Conservation (phyloP, 2,797 vertebrate species). For the Hylomyscus alleni region DNA sequence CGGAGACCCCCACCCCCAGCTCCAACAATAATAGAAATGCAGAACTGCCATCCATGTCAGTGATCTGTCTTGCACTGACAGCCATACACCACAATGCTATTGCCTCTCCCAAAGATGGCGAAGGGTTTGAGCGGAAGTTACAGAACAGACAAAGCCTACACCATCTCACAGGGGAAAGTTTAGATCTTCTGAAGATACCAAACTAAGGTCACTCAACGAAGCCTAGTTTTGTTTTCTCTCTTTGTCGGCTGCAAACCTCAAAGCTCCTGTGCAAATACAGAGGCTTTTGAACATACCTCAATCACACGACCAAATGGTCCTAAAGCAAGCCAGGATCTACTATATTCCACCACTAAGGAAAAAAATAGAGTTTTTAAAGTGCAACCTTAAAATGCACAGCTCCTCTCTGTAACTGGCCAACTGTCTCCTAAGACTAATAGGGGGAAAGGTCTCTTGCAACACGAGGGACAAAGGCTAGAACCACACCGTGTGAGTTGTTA, state of each 20-base stretch:
- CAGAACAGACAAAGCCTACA: not conserved
- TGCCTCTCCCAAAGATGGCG: not conserved
- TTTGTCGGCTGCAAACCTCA: constrained; percentile 73
- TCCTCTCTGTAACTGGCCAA: not conserved
- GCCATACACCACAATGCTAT: not conserved
- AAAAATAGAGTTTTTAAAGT: not conserved
- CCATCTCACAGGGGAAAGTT: constrained; percentile 46
- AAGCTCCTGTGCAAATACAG: constrained; percentile 71
- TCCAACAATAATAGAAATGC: not conserved
- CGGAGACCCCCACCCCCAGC: not conserved
- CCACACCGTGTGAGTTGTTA: not conserved
- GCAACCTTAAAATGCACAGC: constrained; percentile 30
- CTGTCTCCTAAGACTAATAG: constrained; percentile 18
- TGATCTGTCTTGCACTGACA: not conserved
- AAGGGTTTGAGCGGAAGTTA: constrained; percentile 33
- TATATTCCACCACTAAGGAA: constrained; percentile 26
- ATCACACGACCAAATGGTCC: constrained; percentile 69
- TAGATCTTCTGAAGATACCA: constrained; percentile 67
- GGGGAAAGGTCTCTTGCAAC: constrained; percentile 24
- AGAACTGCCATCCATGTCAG: not conserved
- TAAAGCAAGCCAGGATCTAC: constrained; percentile 71
- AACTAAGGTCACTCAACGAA: constrained; percentile 65
- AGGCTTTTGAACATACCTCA: constrained; percentile 78
- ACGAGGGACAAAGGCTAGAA: not conserved
- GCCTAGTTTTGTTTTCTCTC: constrained; percentile 59